Evolutionary conservation across 2,113 vertebrate species (phyloP), one percentile per base, ranked within the genome.

Genomic region (Laterallus jamaicensis): DNA sequence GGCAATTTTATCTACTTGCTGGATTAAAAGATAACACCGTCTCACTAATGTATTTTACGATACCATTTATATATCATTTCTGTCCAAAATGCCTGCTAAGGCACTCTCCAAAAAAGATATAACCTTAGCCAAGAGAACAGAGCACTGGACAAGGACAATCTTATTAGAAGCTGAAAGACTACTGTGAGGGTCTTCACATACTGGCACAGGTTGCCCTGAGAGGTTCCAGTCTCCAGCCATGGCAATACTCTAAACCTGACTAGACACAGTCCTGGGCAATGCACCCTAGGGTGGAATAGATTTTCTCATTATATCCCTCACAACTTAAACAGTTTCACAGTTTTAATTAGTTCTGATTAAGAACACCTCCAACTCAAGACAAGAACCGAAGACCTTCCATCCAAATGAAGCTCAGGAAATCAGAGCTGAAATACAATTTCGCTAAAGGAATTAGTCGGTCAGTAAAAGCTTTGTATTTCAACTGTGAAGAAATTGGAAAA

Each of bases 181-280:
- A 22, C 15, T 6, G 3, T 21, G 22, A 69, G 6, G 4, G 24
- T 25, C 32, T 80, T 75, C 22, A 37, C 31, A 73, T 3, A 32
- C 6, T 20, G 21, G 15, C 52, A 40, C 6, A 52, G 10, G 39
- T 5, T 59, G 22, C 26, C 15, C 13, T 26, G 28, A 44, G 12
- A 3, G 6, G 4, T 0, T 64, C 24, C 52, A 44, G 8, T 17
- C 15, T 79, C 28, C 63, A 82, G 49, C 7, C 25, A n/a, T 0
- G 2, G n/a, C 67, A 76, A 85, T 22, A 87, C 11, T 39, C 37
- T 60, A 39, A 79, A 60, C 5, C 25, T 47, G 31, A 62, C 5
- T 12, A 5, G 17, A 40, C 22, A 31, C 12, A 6, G 0, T 26
- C 22, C 37, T 29, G 10, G 13, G 10, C 24, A 85, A 56, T 7